Base-by-base conservation (phyloP, 1,140 invertebrate species). In the Tachypleus tridentatus region DNA sequence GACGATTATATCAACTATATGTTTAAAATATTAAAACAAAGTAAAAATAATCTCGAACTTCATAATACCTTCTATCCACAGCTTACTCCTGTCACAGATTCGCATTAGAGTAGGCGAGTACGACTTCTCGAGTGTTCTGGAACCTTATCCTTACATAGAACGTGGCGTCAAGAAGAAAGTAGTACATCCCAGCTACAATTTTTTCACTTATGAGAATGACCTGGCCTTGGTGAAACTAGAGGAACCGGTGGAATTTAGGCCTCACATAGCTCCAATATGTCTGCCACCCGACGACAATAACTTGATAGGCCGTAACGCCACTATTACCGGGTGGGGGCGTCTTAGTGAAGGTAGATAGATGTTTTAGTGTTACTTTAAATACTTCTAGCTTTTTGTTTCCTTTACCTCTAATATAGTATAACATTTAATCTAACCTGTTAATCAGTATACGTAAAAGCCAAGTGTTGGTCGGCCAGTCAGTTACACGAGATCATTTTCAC, bases 141-240 rank as follows among this genome's bases (percentile, higher is more conserved):
- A 94, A 72, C 85, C 88, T 57, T 83, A 86, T 68, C 88, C 90
- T 0, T 91, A 88, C 74, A 85, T 90, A 3, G 93, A 96, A 74
- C 79, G 89, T 49, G 86, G 86, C 0, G 90, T 93, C 4, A 69
- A 71, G 61, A 73, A 71, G 11, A 67, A 73, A 10, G 70, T 91
- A 2, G 90, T 94, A 1, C 93, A 96, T 78, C 91, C 91, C 0
- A 89, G 92, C 73, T 96, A 95, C 77, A 94, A 95, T 76, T 93
- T 91, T 79, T 92, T 91, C 77, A 95, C 92, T 1, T 96, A 94
- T 77, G 93, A 96, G 74, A 91, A 94, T 76, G 93, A 96, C 73
- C 76, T 96, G 74, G 92, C 92, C 0, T 76, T 96, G 68, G 87
- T 95, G 5, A 84, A 89, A 67, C 77, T 95, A 70, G 90, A 93